phyloP scores from a whole-genome alignment of 2,888 invertebrate species.

The Panzeria rudis region DNA sequence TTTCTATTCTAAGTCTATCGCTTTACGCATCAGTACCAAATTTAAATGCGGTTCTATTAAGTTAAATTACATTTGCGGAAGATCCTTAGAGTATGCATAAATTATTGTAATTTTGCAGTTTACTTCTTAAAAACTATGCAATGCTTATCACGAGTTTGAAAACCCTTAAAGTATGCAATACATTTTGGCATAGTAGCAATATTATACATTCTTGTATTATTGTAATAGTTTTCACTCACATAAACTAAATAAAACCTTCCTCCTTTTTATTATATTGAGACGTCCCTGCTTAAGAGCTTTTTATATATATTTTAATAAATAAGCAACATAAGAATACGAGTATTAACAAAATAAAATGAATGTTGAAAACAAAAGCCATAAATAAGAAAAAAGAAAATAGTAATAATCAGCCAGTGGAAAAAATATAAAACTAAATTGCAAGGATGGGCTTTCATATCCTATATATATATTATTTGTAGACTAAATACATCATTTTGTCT shows the following conservation, averaged over 20 bases:
- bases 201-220: background rate
- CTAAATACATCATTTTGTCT: slow-evolving; percentile 59
- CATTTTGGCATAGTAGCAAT: background rate
- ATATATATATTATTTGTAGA: slow-evolving; percentile 35
- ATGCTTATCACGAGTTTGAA: background rate
- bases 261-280: background rate
- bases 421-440: slow-evolving; percentile 25
- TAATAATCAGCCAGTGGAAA: slow-evolving; percentile 2
- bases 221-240: background rate
- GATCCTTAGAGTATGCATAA: too few species aligned
- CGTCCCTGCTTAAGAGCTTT: slow-evolving; percentile 19
- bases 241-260: background rate
- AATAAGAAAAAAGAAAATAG: background rate
- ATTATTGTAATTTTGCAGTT: too few species aligned
- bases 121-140: background rate
- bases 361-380: slow-evolving; percentile 49
- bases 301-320: slow-evolving; percentile 48
- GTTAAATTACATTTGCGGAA: too few species aligned
- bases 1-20: too few species aligned
- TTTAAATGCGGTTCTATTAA: too few species aligned
- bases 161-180: background rate
- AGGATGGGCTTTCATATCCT: slow-evolving; percentile 48
- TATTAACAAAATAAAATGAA: slow-evolving; percentile 43
- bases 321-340: slow-evolving; percentile 25
- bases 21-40: too few species aligned